Percentiles rank a stretch among this genome's conserved stretches.
These are phyloP conservation scores for Thamnophis sirtalis DNA, from an alignment of 2,113 vertebrate species.

Conservation along the genomic window DNA sequence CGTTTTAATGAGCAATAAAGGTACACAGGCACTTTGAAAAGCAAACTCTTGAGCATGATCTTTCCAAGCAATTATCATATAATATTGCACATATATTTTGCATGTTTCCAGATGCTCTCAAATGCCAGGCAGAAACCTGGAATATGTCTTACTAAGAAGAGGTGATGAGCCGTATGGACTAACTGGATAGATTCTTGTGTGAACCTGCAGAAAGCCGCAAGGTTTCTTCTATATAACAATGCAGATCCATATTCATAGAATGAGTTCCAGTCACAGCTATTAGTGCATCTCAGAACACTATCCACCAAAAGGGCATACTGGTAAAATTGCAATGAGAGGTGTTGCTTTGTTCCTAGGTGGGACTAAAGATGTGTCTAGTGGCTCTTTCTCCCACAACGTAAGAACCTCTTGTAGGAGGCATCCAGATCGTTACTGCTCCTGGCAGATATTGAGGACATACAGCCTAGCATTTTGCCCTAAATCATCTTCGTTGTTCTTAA, in stretches of 20 bases:
- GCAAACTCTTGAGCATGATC: background rate
- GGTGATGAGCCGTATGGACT: background rate
- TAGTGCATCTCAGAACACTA: background rate
- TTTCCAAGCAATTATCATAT: background rate
- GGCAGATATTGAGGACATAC: background rate
- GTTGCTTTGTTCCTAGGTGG: background rate
- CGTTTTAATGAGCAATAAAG: conserved; percentile 52
- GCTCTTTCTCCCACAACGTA: background rate
- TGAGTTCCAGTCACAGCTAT: background rate
- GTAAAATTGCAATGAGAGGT: background rate
- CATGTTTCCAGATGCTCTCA: conserved; percentile 39
- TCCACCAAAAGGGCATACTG: background rate
- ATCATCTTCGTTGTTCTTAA: background rate
- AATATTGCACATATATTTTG: conserved; percentile 31
- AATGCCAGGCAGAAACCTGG: background rate
- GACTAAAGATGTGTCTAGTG: background rate
- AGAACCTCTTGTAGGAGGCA: background rate
- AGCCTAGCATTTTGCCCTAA: background rate
- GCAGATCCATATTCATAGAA: background rate
- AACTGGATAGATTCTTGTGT: background rate
- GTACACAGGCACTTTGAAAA: conserved; percentile 38
- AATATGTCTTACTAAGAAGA: background rate
- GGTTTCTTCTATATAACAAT: background rate
- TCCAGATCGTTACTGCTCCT: background rate
- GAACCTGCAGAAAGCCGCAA: background rate